phyloP scores from a whole-genome alignment of 2,888 invertebrate species.

The Ornithoptera alexandrae region DNA sequence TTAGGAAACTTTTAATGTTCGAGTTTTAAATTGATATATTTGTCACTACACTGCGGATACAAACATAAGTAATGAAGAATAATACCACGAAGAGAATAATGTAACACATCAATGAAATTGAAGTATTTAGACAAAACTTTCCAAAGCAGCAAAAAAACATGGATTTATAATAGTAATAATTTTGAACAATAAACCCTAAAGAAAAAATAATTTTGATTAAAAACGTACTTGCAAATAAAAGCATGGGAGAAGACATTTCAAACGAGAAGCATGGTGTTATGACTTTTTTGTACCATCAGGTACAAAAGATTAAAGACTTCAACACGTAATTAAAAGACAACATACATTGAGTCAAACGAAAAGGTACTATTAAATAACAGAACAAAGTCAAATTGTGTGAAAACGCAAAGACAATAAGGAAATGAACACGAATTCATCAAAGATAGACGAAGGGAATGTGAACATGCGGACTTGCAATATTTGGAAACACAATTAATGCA shows the following conservation, averaged over 20 bases:
- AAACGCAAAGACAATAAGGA: slow-evolving; percentile 4
- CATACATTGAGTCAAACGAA: not conserved
- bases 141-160: no score
- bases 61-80: no score
- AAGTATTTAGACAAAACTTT: no score
- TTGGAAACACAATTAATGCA: slow-evolving; percentile 60
- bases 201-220: not conserved
- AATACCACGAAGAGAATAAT: no score
- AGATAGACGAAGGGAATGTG: slow-evolving; percentile 35
- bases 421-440: slow-evolving; percentile 12
- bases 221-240: not conserved
- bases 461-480: slow-evolving; percentile 48
- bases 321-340: not conserved
- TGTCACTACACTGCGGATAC: no score
- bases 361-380: not conserved
- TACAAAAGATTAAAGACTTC: slow-evolving; percentile 11
- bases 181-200: no score
- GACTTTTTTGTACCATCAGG: not conserved
- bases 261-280: not conserved
- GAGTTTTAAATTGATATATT: no score
- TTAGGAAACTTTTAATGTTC: no score
- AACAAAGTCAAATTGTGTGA: not conserved
- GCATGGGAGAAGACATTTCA: not conserved
- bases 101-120: no score
- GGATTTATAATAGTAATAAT: no score